phyloP scores from a whole-genome alignment of 2,797 vertebrate genomes.

The Rhynchotus rufescens region DNA sequence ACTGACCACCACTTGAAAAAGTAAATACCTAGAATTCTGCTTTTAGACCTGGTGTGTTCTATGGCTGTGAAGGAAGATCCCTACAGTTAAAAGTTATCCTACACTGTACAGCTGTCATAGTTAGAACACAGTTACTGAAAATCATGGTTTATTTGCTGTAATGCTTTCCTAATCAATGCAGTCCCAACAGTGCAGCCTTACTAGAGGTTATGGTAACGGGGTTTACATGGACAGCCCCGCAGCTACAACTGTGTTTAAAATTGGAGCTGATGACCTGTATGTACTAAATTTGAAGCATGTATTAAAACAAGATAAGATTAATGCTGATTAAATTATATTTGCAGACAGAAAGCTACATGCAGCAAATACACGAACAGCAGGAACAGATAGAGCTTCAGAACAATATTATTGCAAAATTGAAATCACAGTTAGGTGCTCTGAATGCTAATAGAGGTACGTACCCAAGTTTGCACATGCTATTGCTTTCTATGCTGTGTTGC shows the following conservation, averaged over 20 bases:
- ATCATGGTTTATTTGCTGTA: neutral
- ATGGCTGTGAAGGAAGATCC: neutral
- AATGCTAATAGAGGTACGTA: conserved; percentile 81
- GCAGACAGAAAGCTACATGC: conserved; percentile 92
- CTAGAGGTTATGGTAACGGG: neutral
- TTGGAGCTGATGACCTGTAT: conserved; percentile 3
- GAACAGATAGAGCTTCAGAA: conserved; percentile 92
- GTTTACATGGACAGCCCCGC: neutral
- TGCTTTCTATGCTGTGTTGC: conserved; percentile 38
- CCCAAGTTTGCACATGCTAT: conserved; percentile 11
- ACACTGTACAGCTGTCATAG: neutral
- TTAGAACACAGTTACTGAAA: neutral
- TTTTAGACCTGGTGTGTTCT: neutral
- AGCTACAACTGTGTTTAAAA: neutral
- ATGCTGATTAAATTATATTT: conserved; percentile 80
- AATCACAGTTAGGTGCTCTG: conserved; percentile 78
- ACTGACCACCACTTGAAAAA: neutral
- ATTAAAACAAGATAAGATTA: conserved; percentile 48
- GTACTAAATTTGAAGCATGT: conserved; percentile 8
- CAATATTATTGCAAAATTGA: conserved; percentile 86
- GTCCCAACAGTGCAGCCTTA: neutral
- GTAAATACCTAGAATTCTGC: neutral
- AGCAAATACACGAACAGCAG: conserved; percentile 88
- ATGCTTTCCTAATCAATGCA: neutral
- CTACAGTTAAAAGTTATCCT: neutral